Evolutionary conservation across 2,888 invertebrate genomes (phyloP).

Genomic region (Agapostemon virescens): DNA sequence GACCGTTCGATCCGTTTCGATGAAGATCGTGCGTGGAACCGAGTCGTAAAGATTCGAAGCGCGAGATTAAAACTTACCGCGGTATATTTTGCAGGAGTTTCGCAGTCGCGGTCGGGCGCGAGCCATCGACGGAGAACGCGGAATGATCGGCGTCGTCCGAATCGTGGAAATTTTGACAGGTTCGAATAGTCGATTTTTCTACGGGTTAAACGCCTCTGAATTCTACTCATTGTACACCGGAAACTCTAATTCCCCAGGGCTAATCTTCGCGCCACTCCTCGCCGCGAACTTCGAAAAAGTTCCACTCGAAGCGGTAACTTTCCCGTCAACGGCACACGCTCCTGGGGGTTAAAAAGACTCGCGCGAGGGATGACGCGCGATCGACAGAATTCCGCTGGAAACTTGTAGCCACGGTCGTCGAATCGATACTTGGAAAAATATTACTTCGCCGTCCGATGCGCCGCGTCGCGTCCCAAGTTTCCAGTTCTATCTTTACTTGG

Average conservation of each 20-base stretch:
- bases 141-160: neutral
- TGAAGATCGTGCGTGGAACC: neutral
- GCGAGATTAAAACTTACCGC: neutral
- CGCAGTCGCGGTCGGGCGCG: no score
- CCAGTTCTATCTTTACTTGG: conserved; percentile 25
- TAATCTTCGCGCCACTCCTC: conserved; percentile 63
- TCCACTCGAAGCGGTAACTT: conserved; percentile 63
- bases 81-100: no score
- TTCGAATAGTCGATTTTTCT: conserved; percentile 48
- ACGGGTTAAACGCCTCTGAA: conserved; percentile 60
- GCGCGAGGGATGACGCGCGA: conserved; percentile 62
- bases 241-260: conserved; percentile 68
- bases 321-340: conserved; percentile 67
- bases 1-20: neutral
- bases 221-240: conserved; percentile 64
- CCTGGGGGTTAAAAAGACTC: conserved; percentile 58
- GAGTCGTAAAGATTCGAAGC: neutral
- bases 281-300: conserved; percentile 65
- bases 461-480: conserved; percentile 30
- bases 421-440: conserved; percentile 65
- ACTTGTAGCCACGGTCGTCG: conserved; percentile 48
- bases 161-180: neutral
- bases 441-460: conserved; percentile 40
- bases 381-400: conserved; percentile 61
- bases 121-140: no score